These are phyloP conservation scores for Notamacropus eugenii DNA, from an alignment of 2,797 vertebrate genomes.

Conservation along the genomic window DNA sequence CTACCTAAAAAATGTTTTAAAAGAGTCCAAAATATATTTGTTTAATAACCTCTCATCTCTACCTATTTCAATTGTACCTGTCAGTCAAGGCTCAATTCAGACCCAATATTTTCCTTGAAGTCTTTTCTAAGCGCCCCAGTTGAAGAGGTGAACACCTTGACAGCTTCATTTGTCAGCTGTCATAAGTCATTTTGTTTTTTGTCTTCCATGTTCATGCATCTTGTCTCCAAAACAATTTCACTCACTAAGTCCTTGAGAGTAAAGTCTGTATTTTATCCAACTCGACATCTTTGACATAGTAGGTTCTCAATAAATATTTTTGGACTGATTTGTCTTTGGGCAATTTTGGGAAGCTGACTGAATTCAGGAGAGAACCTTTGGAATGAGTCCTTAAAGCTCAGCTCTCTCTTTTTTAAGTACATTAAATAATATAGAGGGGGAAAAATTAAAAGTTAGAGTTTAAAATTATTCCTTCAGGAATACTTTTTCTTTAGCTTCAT, in stretches of 20 bases:
- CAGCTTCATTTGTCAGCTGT: neutral
- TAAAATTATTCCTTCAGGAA: conserved; percentile 5
- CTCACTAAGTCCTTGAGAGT: neutral
- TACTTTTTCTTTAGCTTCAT: conserved; percentile 46
- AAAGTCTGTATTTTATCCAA: neutral
- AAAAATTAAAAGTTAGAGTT: conserved; percentile 48
- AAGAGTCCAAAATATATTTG: neutral
- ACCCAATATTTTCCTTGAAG: neutral
- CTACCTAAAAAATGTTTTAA: neutral
- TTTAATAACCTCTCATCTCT: neutral
- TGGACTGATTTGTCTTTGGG: conserved; percentile 12
- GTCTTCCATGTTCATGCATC: neutral
- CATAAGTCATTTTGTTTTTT: neutral
- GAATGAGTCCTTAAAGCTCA: neutral
- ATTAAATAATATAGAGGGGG: conserved; percentile 1
- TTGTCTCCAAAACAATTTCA: conserved; percentile 34
- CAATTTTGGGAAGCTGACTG: neutral
- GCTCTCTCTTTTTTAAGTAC: conserved; percentile 28
- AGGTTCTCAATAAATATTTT: conserved; percentile 44
- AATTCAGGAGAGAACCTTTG: conserved; percentile 9
- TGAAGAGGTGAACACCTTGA: neutral
- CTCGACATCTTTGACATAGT: neutral
- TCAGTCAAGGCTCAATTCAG: neutral
- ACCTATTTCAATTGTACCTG: neutral
- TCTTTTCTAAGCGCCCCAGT: neutral